A percentile compares a stretch with the other conserved stretches of the same genome.
phyloP scores from a whole-genome alignment of 2,113 vertebrate genomes.

The Equus przewalskii region DNA sequence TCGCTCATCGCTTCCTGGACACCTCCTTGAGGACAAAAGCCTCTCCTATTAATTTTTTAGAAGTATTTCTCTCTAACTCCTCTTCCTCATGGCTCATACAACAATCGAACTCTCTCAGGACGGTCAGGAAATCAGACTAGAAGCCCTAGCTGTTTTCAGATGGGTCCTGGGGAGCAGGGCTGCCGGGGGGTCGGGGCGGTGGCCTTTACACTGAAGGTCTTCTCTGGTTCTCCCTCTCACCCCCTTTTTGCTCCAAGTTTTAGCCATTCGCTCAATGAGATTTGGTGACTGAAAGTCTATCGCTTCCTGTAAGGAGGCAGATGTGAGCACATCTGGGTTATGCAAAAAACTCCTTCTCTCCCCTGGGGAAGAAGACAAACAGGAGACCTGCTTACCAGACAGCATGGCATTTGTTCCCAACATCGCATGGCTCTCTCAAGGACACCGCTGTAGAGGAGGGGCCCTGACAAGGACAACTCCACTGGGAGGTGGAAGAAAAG shows the following conservation, averaged over 20 bases:
- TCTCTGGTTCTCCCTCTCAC: not conserved
- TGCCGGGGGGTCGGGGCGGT: not conserved
- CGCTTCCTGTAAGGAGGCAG: not conserved
- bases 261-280: not conserved
- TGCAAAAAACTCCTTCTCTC: not conserved
- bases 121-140: not conserved
- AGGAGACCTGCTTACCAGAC: not conserved
- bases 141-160: not conserved
- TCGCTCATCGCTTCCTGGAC: not conserved
- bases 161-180: not conserved
- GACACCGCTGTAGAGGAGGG: not conserved
- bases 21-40: not conserved
- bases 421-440: not conserved
- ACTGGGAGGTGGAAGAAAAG: not conserved
- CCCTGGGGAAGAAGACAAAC: not conserved
- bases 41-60: not conserved
- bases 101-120: not conserved
- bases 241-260: not conserved
- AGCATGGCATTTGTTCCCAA: not conserved
- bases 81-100: not conserved
- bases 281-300: not conserved
- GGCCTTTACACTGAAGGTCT: not conserved
- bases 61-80: not conserved
- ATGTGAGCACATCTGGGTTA: not conserved
- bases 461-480: not conserved